Conservation (phyloP, 2,113 vertebrate genomes). For the Sceloporus undulatus region DNA sequence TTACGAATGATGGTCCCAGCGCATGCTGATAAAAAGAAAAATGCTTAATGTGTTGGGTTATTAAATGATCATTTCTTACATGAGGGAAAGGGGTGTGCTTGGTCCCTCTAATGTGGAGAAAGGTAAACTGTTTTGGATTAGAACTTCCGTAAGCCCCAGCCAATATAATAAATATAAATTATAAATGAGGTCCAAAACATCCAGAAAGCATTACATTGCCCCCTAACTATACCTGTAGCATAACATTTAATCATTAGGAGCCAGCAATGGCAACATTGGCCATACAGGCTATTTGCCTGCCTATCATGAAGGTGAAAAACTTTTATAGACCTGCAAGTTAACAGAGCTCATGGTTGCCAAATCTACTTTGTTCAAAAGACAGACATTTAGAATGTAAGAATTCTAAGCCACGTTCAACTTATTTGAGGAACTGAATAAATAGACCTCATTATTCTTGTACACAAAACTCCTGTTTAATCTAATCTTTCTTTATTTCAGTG, state of each 20-base stretch:
- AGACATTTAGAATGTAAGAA: background rate
- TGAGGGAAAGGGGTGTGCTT: background rate
- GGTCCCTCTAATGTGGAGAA: background rate
- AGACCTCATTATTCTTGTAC: background rate
- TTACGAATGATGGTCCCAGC: background rate
- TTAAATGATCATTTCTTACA: background rate
- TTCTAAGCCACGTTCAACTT: background rate
- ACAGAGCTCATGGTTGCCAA: background rate
- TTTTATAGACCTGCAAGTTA: background rate
- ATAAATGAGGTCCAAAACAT: background rate
- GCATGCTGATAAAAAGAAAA: slow-evolving; percentile 6
- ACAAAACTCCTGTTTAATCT: background rate
- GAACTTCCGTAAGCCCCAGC: background rate
- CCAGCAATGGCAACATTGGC: background rate
- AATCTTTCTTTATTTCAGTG: background rate
- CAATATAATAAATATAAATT: background rate
- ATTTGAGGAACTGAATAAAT: background rate
- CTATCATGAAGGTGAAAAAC: background rate
- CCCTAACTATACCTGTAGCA: background rate
- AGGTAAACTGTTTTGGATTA: background rate
- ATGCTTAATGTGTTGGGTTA: background rate
- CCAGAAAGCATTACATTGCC: background rate
- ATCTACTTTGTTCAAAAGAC: background rate
- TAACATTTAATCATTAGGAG: background rate
- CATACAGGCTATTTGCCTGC: background rate